Percentiles rank a stretch among this genome's conserved stretches.
These are phyloP conservation scores for Empidonax traillii DNA, from an alignment of 2,113 vertebrate genomes.

Conservation along the genomic window DNA sequence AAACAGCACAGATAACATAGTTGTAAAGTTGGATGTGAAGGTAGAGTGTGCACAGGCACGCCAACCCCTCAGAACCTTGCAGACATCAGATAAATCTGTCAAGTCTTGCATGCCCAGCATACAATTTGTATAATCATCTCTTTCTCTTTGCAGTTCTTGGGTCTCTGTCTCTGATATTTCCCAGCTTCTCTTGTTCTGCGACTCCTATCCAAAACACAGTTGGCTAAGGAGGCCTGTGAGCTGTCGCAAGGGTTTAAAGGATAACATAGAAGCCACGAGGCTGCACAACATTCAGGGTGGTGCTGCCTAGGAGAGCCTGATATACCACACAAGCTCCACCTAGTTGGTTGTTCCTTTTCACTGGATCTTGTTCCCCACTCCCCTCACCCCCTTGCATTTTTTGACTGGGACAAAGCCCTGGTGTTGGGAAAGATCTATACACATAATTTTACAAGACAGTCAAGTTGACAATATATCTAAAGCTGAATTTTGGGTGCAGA, in stretches of 20 bases:
- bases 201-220: background rate
- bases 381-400: background rate
- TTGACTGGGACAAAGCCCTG: background rate
- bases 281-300: rapidly evolving
- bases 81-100: background rate
- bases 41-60: background rate
- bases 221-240: background rate
- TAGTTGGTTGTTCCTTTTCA: background rate
- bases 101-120: rapidly evolving
- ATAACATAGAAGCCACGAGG: background rate
- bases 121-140: rapidly evolving
- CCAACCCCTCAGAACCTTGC: background rate
- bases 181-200: background rate
- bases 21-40: background rate
- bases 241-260: background rate
- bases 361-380: background rate
- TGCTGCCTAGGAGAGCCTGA: background rate
- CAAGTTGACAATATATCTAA: background rate
- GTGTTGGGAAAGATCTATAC: background rate
- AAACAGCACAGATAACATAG: rapidly evolving
- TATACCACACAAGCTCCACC: background rate
- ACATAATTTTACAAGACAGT: background rate
- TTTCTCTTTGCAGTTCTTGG: background rate
- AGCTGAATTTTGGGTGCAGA: background rate
- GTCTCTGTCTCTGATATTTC: background rate